A percentile compares a stretch with the other conserved stretches of the same genome.
Evolutionary conservation across 2,797 vertebrate species (phyloP).

Genomic region (Uromys caudimaculatus): DNA sequence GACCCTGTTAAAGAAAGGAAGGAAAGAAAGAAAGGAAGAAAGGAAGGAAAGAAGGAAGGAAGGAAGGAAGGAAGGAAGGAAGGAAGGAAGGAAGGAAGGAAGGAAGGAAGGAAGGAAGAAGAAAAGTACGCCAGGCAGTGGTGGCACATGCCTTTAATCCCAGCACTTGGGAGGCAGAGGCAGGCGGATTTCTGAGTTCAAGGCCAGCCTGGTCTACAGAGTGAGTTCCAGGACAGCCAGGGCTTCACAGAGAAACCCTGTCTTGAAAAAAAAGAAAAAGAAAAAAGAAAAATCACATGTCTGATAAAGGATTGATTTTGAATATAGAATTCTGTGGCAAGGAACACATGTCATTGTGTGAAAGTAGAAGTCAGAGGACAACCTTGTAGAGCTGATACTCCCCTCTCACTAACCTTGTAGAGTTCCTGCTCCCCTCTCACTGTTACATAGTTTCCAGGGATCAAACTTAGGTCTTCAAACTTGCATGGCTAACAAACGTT

Average conservation of each 20-base stretch:
- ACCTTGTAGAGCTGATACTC: not conserved
- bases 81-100: not conserved
- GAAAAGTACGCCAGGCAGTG: too few relatives aligned
- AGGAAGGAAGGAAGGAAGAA: rapidly evolving
- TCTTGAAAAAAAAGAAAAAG: too few relatives aligned
- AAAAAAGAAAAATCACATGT: not conserved
- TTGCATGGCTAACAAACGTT: not conserved
- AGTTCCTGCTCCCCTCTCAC: not conserved
- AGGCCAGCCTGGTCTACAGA: too few relatives aligned
- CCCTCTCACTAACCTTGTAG: too few relatives aligned
- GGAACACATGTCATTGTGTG: not conserved
- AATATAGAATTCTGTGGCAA: not conserved
- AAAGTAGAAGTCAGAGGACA: not conserved
- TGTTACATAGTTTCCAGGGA: not conserved
- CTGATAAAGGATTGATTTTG: not conserved
- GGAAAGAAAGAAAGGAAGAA: rapidly evolving
- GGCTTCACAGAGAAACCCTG: too few relatives aligned
- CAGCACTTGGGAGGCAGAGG: too few relatives aligned
- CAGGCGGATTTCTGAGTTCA: too few relatives aligned
- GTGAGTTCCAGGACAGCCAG: too few relatives aligned
- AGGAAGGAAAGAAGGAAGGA: not conserved
- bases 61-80: too few relatives aligned
- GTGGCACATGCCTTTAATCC: too few relatives aligned
- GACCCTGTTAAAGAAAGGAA: not conserved
- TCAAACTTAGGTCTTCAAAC: not conserved